Evolutionary conservation across 2,113 vertebrate genomes (phyloP).

Genomic region (Mus pahari): DNA sequence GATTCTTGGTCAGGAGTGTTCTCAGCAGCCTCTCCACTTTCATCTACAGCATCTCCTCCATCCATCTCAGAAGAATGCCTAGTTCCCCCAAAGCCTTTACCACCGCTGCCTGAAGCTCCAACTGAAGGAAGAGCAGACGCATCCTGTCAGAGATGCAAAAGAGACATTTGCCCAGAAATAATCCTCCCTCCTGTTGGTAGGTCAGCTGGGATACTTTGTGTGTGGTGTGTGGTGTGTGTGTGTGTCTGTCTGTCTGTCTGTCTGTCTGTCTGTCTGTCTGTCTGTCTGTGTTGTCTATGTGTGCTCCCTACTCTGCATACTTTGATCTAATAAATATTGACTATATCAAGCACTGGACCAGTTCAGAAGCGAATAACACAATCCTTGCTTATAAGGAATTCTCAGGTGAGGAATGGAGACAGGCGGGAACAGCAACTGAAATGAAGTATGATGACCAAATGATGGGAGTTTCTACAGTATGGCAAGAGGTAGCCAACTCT

Average conservation of each 20-base stretch:
- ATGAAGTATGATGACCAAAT: background rate
- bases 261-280: background rate
- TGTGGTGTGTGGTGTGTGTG: too few species aligned
- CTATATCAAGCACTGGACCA: background rate
- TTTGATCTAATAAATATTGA: background rate
- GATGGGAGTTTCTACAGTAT: background rate
- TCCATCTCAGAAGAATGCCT: slow-evolving; percentile 89
- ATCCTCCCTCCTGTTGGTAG: background rate
- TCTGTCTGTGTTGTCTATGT: background rate
- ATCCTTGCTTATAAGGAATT: background rate
- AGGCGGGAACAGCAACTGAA: background rate
- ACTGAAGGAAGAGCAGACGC: slow-evolving; percentile 79
- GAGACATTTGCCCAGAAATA: background rate
- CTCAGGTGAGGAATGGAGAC: background rate
- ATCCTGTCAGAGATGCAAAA: background rate
- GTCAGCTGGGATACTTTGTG: background rate
- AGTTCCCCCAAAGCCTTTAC: slow-evolving; percentile 91
- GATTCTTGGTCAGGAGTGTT: background rate
- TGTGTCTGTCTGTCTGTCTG: too few species aligned
- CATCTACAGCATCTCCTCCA: slow-evolving; percentile 81
- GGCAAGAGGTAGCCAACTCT: background rate
- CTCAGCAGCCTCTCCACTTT: background rate
- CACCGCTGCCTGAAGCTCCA: slow-evolving; percentile 82
- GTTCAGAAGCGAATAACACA: background rate
- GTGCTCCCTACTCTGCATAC: background rate